Base-by-base conservation (phyloP, 53 echinoderm and acorn worm genomes). In the Holothuria scabra region DNA sequence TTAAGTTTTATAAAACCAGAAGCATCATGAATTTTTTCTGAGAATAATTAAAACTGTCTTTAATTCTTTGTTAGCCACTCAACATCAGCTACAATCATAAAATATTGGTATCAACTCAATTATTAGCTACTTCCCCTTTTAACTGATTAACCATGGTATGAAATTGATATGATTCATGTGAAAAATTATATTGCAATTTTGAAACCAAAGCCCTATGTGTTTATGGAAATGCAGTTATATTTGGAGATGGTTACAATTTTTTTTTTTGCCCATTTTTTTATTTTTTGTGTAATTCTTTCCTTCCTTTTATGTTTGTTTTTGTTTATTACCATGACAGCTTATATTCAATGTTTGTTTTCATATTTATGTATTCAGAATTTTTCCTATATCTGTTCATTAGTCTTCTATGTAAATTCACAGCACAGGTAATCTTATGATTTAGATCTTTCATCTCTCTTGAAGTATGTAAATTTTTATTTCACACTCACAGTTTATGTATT, bases 401-500 rank as follows among this genome's bases (percentile, higher is more conserved):
- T 20, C 41, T 41, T 41, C 2, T 41, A 4, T 41, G 41, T 41
- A 41, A 8, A 41, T 41, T 34, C 38, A 37, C 11, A 37, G 69
- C 22, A 5, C 20, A 37, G 13, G 31, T 32, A 22, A 69, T 32
- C 69, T 14, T 34, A 32, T 69, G 21, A 20, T 33, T 69, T 69
- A 34, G 69, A 30, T 69, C 69, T 69, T 69, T 69, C 69, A 69
- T 30, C 41, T 35, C 18, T 11, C 34, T 69, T 33, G 34, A 14
- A n/a, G 35, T 14, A 21, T 69, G 34, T 69, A 69, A n/a, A 37
- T 69, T 69, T 34, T 12, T 18, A 34, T 69, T 30, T 69, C 4
- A 38, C 21, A 22, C 34, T 19, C 18, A 52, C 52, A 52, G 3
- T 18, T 12, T 52, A 52, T 52, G 52, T 52, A 52, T 52, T 52